phyloP scores from a whole-genome alignment of 1,140 invertebrate species.

The Lutraria rhynchaena region DNA sequence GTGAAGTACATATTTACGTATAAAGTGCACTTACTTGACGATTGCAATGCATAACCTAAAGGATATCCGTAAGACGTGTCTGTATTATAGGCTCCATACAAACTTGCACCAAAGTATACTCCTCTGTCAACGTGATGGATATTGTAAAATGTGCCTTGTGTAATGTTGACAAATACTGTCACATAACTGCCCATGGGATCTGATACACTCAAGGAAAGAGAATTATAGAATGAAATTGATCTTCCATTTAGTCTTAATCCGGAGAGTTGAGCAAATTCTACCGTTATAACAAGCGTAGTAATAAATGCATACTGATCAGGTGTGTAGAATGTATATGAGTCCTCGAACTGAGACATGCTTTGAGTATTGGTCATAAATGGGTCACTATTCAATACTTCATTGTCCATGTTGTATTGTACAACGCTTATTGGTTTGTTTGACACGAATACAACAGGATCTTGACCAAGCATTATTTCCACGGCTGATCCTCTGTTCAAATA shows the following conservation, averaged over 20 bases:
- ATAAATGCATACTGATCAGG: background rate
- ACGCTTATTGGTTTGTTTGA: constrained; percentile 11
- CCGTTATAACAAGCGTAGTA: background rate
- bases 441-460: background rate
- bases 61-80: constrained; percentile 13
- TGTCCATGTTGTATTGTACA: background rate
- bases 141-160: background rate
- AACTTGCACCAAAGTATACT: background rate
- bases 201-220: background rate
- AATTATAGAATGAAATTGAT: background rate
- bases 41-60: background rate
- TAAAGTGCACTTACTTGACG: too few relatives aligned
- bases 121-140: background rate
- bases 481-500: background rate
- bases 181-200: background rate
- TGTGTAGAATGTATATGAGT: constrained; percentile 1
- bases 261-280: background rate
- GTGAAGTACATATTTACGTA: too few relatives aligned
- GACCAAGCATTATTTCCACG: background rate
- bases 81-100: background rate
- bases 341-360: constrained; percentile 8
- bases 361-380: constrained; percentile 12
- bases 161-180: constrained; percentile 1
- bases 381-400: background rate
- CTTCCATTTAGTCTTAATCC: background rate